Evolutionary conservation across 2,797 vertebrate species (phyloP).

Genomic region (Notolabrus celidotus): DNA sequence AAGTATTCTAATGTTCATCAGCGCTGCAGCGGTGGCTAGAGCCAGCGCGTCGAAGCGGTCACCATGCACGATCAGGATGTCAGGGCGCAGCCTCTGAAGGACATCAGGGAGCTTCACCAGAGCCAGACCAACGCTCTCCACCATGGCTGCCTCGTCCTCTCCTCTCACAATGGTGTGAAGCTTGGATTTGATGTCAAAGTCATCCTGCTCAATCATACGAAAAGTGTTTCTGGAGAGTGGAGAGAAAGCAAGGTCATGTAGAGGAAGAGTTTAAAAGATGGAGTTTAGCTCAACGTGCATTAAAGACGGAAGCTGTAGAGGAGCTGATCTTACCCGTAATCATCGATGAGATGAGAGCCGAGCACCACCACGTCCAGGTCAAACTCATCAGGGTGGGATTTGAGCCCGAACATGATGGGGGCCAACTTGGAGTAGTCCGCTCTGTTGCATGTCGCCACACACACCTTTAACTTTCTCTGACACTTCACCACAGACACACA

Average conservation of each 20-base stretch:
- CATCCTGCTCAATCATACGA: constrained; percentile 98
- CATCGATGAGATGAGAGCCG: constrained; percentile 97
- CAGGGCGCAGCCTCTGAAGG: constrained; percentile 91
- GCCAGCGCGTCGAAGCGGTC: constrained; percentile 96
- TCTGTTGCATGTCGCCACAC: constrained; percentile 97
- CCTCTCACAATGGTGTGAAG: constrained; percentile 97
- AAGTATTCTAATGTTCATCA: constrained; percentile 98
- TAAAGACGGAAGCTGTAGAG: too few species aligned
- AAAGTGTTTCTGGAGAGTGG: constrained; percentile 91
- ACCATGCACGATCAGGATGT: constrained; percentile 92
- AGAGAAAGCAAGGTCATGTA: too few species aligned
- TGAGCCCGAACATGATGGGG: constrained; percentile 98
- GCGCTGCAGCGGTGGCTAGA: constrained; percentile 93
- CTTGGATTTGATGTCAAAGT: constrained; percentile 95
- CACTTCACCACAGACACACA: constrained; percentile 61
- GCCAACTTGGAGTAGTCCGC: constrained; percentile 99
- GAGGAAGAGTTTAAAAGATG: too few species aligned
- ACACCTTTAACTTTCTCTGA: constrained; percentile 89
- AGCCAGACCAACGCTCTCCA: constrained; percentile 95
- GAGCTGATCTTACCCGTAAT: constrained; percentile 91
- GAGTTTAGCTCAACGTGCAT: too few species aligned
- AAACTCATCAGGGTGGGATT: constrained; percentile 91
- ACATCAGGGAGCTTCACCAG: constrained; percentile 97
- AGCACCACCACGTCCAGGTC: constrained; percentile 96
- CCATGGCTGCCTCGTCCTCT: constrained; percentile 98